Conservation (phyloP, 1,140 invertebrate species). For the Cotesia glomerata region DNA sequence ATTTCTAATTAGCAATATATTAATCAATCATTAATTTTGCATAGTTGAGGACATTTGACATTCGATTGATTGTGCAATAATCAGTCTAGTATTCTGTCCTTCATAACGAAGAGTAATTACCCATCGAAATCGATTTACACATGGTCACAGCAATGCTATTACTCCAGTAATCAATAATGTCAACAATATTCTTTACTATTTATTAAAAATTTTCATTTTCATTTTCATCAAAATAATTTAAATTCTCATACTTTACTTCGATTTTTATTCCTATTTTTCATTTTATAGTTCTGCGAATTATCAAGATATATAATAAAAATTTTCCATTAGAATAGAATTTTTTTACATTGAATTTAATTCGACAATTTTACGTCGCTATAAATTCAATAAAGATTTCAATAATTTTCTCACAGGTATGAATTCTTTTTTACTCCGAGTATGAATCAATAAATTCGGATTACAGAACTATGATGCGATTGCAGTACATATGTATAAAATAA, state of each 20-base stretch:
- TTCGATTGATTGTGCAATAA: neutral
- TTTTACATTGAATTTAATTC: constrained; percentile 5
- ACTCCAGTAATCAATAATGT: neutral
- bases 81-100: constrained; percentile 21
- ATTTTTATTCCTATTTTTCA: too few species aligned
- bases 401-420: neutral
- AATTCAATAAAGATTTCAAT: constrained; percentile 5
- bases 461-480: neutral
- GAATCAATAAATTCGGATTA: constrained; percentile 17
- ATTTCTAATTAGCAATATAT: too few species aligned
- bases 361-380: neutral
- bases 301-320: neutral
- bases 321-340: neutral
- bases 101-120: constrained; percentile 14
- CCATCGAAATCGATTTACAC: constrained; percentile 17
- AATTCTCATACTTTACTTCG: too few species aligned
- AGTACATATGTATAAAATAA: constrained; percentile 6
- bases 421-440: neutral
- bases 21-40: too few species aligned
- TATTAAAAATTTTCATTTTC: neutral
- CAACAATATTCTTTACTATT: neutral
- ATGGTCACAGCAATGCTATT: constrained; percentile 3
- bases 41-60: too few species aligned
- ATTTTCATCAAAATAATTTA: too few species aligned
- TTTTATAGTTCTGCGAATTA: too few species aligned